A percentile compares a stretch with the other conserved stretches of the same genome.
phyloP scores from a whole-genome alignment of 2,113 vertebrate species.

The Bufo bufo region DNA sequence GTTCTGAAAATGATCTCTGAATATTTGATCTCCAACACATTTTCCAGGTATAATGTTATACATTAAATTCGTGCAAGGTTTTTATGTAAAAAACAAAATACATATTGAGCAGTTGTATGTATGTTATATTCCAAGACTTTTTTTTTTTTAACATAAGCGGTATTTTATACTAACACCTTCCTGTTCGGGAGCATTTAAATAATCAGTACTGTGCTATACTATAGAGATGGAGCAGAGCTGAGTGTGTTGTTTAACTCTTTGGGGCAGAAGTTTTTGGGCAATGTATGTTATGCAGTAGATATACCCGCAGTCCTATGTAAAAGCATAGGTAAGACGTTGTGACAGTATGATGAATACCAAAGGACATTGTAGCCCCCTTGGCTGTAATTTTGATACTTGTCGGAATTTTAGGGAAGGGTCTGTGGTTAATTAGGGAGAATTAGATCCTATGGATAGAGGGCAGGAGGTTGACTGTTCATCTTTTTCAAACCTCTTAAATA shows the following conservation, averaged over 20 bases:
- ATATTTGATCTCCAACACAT: too few species aligned
- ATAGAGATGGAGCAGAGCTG: neutral
- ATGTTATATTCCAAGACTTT: too few species aligned
- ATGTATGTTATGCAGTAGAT: neutral
- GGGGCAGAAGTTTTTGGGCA: neutral
- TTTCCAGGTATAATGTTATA: too few species aligned
- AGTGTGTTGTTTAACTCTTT: neutral
- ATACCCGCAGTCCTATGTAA: neutral
- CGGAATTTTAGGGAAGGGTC: neutral
- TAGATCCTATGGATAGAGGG: neutral
- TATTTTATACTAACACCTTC: neutral
- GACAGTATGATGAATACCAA: neutral
- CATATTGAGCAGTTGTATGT: too few species aligned
- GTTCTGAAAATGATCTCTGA: too few species aligned
- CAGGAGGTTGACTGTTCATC: neutral
- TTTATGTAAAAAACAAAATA: too few species aligned
- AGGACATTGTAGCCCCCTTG: neutral
- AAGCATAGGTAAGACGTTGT: too few species aligned
- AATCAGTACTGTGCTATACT: too few species aligned
- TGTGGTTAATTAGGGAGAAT: conserved; percentile 3
- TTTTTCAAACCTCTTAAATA: neutral
- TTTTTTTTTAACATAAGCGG: too few species aligned
- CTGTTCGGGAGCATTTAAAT: neutral
- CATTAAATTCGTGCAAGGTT: too few species aligned
- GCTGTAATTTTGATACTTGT: neutral